These are phyloP conservation scores for Atta colombica DNA, from an alignment of 1,140 invertebrate genomes.

Conservation along the genomic window DNA sequence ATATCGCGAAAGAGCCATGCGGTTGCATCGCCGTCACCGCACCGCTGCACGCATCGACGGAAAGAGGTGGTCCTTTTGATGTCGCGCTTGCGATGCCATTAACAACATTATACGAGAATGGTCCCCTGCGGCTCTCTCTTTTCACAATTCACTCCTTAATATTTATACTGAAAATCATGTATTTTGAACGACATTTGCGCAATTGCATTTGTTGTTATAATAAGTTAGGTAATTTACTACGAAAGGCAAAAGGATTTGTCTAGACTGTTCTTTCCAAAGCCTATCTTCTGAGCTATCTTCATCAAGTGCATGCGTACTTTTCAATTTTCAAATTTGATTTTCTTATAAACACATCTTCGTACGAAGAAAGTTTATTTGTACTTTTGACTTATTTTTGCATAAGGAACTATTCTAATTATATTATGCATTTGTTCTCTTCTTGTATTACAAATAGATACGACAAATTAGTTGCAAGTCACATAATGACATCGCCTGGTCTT, in stretches of 20 bases:
- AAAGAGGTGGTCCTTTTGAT: conserved; percentile 79
- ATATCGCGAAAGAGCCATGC: conserved; percentile 73
- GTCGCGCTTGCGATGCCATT: conserved; percentile 75
- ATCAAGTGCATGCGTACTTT: no score
- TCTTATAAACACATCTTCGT: no score
- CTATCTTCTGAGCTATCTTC: no score
- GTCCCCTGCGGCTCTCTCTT: background rate
- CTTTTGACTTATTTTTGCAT: no score
- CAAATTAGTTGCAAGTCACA: conserved; percentile 7
- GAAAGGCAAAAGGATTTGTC: background rate
- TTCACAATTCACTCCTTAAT: conserved; percentile 1
- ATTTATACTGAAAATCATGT: conserved; percentile 9
- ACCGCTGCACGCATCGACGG: conserved; percentile 68
- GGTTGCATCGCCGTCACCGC: conserved; percentile 75
- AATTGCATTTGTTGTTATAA: background rate
- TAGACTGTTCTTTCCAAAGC: no score
- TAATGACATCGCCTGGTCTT: conserved; percentile 19
- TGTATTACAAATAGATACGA: background rate
- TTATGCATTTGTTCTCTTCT: no score
- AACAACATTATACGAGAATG: conserved; percentile 67
- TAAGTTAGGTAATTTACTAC: background rate
- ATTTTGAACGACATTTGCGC: background rate
- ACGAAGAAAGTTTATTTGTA: no score
- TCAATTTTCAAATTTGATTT: no score
- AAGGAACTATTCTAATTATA: no score